Evolutionary conservation across 1,140 invertebrate genomes (phyloP).

Genomic region (Bradysia coprophila): DNA sequence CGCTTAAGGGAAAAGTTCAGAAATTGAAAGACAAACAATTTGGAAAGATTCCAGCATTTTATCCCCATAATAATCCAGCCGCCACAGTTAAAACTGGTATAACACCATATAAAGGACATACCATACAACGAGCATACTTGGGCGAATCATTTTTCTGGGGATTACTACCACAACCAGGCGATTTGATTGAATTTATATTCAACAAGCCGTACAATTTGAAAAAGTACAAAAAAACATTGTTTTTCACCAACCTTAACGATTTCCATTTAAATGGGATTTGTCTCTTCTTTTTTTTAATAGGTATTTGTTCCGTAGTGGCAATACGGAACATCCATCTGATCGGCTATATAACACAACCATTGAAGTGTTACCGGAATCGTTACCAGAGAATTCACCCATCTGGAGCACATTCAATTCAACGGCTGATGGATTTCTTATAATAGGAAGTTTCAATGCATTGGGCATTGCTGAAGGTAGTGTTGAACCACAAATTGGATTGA

Average conservation of each 20-base stretch:
- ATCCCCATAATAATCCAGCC: slow-evolving; percentile 59
- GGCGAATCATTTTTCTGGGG: slow-evolving; percentile 91
- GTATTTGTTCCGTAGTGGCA: slow-evolving; percentile 78
- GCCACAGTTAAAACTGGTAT: slow-evolving; percentile 58
- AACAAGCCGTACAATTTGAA: slow-evolving; percentile 51
- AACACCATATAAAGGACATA: slow-evolving; percentile 68
- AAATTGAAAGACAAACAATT: slow-evolving; percentile 92
- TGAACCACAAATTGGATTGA: slow-evolving; percentile 41
- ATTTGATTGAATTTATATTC: slow-evolving; percentile 69
- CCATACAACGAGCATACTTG: slow-evolving; percentile 61
- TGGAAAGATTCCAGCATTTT: slow-evolving; percentile 68
- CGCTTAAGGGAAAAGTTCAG: slow-evolving; percentile 90
- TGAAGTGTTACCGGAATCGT: slow-evolving; percentile 48
- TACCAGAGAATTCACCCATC: slow-evolving; percentile 17
- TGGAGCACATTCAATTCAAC: slow-evolving; percentile 36
- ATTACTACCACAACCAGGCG: slow-evolving; percentile 62
- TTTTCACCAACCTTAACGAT: too few species aligned
- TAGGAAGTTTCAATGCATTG: slow-evolving; percentile 57
- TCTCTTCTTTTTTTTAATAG: slow-evolving; percentile 25
- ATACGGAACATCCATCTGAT: slow-evolving; percentile 79
- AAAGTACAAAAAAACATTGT: slow-evolving; percentile 31
- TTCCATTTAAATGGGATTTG: not conserved
- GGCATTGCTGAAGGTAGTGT: slow-evolving; percentile 59
- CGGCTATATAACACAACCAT: slow-evolving; percentile 79
- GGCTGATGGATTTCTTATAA: slow-evolving; percentile 46